phyloP scores from a whole-genome alignment of 2,113 vertebrate species.

The Pterocles burchelli region DNA sequence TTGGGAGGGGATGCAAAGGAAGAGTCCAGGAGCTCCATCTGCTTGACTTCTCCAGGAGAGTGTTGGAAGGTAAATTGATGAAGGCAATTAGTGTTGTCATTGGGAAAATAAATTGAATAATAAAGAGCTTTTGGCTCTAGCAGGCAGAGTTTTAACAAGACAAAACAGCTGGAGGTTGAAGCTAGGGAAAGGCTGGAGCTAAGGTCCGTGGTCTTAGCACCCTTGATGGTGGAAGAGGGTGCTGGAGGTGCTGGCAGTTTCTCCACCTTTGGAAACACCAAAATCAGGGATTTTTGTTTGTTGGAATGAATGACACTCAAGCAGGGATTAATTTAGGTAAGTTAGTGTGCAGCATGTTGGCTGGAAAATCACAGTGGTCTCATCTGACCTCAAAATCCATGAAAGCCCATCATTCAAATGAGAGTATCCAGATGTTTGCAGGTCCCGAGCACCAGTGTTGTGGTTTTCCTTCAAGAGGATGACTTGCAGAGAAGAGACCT shows the following conservation, averaged over 20 bases:
- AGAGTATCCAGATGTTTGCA: neutral
- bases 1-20: neutral
- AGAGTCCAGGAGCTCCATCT: neutral
- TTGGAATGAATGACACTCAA: neutral
- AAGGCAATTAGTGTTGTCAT: neutral
- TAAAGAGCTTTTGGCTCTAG: neutral
- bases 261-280: neutral
- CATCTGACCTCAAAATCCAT: neutral
- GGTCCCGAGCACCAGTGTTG: neutral
- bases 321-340: neutral
- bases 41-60: neutral
- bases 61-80: neutral
- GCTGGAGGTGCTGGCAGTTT: neutral
- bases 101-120: neutral
- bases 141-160: neutral
- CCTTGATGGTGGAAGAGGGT: neutral
- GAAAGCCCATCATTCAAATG: neutral
- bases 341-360: accelerated
- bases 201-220: accelerated
- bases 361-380: neutral
- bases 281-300: neutral
- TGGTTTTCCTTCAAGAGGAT: neutral
- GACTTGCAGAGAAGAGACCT: neutral
- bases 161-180: neutral
- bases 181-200: neutral